Percentiles rank a stretch among this genome's conserved stretches.
phyloP scores from a whole-genome alignment of 2,113 vertebrate species.

The Poecile atricapillus region DNA sequence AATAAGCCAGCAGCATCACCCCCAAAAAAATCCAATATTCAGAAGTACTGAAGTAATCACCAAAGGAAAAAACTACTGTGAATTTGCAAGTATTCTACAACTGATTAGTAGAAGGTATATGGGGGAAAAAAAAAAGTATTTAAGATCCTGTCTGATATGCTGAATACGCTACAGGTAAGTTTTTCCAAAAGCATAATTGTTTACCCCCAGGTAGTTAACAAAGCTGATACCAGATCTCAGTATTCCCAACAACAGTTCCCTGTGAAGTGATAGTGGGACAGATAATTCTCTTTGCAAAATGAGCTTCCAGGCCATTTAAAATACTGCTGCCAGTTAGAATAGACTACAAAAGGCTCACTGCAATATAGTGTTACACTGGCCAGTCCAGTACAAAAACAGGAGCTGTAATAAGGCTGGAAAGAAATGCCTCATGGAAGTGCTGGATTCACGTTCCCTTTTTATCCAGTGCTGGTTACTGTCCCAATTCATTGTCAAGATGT shows the following conservation, averaged over 20 bases:
- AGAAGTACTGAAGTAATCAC: neutral
- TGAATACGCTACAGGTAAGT: neutral
- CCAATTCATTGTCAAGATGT: neutral
- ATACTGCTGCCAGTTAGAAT: neutral
- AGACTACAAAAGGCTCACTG: neutral
- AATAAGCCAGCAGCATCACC: neutral
- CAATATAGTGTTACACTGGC: neutral
- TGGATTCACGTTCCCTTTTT: neutral
- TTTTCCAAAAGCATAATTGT: neutral
- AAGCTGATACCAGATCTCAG: neutral
- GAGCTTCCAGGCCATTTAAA: neutral
- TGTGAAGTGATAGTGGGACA: neutral
- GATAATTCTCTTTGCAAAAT: neutral
- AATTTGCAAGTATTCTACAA: neutral
- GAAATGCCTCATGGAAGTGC: neutral
- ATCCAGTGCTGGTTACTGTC: neutral
- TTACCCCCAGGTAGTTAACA: neutral
- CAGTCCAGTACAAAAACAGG: neutral
- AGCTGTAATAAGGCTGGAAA: neutral
- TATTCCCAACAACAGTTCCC: neutral
- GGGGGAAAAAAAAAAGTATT: neutral
- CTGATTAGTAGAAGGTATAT: neutral
- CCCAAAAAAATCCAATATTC: neutral
- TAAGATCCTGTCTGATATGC: neutral
- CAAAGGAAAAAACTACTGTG: neutral